These are phyloP conservation scores for Uromys caudimaculatus DNA, from an alignment of 2,797 vertebrate species.

Conservation along the genomic window DNA sequence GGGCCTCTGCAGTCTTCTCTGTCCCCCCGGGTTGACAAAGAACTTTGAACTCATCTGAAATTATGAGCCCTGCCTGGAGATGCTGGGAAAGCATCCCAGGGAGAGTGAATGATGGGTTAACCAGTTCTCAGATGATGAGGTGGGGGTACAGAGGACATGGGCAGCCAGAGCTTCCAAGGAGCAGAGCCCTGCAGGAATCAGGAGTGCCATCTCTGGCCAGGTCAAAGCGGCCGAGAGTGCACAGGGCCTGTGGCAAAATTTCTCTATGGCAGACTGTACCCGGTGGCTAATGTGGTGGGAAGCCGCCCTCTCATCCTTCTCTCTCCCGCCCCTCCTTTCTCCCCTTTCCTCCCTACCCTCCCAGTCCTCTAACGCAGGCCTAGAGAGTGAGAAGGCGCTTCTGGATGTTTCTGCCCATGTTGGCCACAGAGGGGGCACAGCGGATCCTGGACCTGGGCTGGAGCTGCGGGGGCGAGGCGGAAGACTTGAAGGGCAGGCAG, in stretches of 20 bases:
- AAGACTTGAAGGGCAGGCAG: neutral
- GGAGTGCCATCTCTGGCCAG: neutral
- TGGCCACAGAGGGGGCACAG: fast-evolving
- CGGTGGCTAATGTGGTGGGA: neutral
- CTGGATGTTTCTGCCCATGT: neutral
- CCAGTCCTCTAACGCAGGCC: neutral
- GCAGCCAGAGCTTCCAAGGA: neutral
- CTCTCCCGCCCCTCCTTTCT: no score
- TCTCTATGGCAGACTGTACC: neutral
- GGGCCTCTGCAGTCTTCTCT: neutral
- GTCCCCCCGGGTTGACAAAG: neutral
- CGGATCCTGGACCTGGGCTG: neutral
- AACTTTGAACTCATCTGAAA: neutral
- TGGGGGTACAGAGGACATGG: neutral
- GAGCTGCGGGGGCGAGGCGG: neutral
- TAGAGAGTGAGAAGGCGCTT: neutral
- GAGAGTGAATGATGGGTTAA: neutral
- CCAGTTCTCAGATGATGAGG: neutral
- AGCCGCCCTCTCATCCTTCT: no score
- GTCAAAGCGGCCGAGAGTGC: neutral
- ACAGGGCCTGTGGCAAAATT: neutral
- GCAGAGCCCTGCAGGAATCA: neutral
- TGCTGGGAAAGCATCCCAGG: neutral
- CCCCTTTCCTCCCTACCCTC: neutral
- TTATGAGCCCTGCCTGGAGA: neutral